phyloP scores from a whole-genome alignment of 1,140 invertebrate species.

The Chironomus tepperi region DNA sequence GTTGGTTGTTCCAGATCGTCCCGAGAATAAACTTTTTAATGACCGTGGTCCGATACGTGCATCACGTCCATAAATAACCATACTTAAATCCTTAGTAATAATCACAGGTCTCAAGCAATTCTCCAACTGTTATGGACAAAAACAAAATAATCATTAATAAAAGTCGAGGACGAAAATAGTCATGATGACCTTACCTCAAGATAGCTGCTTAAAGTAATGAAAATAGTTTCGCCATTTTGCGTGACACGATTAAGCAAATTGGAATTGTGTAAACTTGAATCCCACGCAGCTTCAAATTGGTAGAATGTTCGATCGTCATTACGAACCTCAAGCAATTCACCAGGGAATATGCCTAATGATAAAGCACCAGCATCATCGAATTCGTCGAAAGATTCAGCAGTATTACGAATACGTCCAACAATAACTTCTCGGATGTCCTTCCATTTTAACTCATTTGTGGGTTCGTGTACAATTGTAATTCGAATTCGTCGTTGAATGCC shows the following conservation, averaged over 20 bases:
- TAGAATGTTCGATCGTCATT: conserved; percentile 72
- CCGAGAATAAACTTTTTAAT: conserved; percentile 84
- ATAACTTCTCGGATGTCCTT: conserved; percentile 88
- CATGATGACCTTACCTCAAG: conserved; percentile 63
- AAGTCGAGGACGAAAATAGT: neutral
- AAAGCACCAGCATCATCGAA: conserved; percentile 85
- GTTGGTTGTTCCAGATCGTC: conserved; percentile 77
- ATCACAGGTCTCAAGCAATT: conserved; percentile 95
- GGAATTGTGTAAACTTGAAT: conserved; percentile 97
- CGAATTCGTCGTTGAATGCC: conserved; percentile 92
- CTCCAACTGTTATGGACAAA: conserved; percentile 64
- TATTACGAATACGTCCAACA: conserved; percentile 87
- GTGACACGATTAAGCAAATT: conserved; percentile 90
- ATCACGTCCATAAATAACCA: conserved; percentile 95
- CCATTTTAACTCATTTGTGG: conserved; percentile 82
- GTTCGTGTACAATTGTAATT: conserved; percentile 96
- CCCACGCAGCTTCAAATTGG: conserved; percentile 98
- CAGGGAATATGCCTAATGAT: conserved; percentile 91
- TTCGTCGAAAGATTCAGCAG: conserved; percentile 72
- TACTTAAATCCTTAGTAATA: conserved; percentile 94
- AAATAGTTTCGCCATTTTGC: conserved; percentile 92
- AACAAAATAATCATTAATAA: conserved; percentile 14
- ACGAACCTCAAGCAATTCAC: conserved; percentile 84
- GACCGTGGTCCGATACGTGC: conserved; percentile 85
- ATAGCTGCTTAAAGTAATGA: conserved; percentile 97